Evolutionary conservation across 2,113 vertebrate genomes (phyloP).

Genomic region (Paratilapia polleni): DNA sequence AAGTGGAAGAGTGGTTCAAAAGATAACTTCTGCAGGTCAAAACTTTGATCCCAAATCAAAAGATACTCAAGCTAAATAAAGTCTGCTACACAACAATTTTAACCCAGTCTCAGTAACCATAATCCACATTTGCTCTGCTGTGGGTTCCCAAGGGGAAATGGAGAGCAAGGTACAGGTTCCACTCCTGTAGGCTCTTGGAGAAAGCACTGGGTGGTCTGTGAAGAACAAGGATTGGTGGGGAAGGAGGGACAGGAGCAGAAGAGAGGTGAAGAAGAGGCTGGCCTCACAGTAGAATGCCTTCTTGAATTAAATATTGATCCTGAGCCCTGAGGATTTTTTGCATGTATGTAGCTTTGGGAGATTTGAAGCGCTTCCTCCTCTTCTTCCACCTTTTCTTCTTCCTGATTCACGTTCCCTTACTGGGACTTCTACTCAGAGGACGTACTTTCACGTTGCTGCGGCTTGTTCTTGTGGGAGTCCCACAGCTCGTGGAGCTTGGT

Average conservation of each 20-base stretch:
- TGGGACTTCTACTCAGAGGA: slow-evolving; percentile 88
- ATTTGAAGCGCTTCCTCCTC: slow-evolving; percentile 24
- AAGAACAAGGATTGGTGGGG: too few relatives aligned
- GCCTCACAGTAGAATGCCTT: slow-evolving; percentile 37
- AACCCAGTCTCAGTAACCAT: too few relatives aligned
- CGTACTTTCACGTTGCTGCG: slow-evolving; percentile 85
- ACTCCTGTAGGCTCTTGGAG: too few relatives aligned
- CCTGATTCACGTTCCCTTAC: slow-evolving; percentile 51
- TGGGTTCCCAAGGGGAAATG: too few relatives aligned
- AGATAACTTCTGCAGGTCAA: too few relatives aligned
- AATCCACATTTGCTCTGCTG: too few relatives aligned
- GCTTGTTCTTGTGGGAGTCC: slow-evolving; percentile 87
- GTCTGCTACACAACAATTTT: too few relatives aligned
- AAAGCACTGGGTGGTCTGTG: too few relatives aligned
- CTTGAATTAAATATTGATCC: slow-evolving; percentile 54
- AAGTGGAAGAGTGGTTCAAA: too few relatives aligned
- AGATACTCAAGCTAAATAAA: too few relatives aligned
- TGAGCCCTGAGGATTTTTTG: slow-evolving; percentile 61
- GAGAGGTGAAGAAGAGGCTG: slow-evolving; percentile 35
- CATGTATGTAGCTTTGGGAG: slow-evolving; percentile 50
- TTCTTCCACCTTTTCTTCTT: not conserved
- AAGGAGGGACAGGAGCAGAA: slow-evolving; percentile 28
- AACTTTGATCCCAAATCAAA: too few relatives aligned
- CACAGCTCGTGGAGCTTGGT: slow-evolving; percentile 92
- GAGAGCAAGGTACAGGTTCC: too few relatives aligned